Evolutionary conservation across 2,797 vertebrate species (phyloP).

Genomic region (Artibeus jamaicensis): DNA sequence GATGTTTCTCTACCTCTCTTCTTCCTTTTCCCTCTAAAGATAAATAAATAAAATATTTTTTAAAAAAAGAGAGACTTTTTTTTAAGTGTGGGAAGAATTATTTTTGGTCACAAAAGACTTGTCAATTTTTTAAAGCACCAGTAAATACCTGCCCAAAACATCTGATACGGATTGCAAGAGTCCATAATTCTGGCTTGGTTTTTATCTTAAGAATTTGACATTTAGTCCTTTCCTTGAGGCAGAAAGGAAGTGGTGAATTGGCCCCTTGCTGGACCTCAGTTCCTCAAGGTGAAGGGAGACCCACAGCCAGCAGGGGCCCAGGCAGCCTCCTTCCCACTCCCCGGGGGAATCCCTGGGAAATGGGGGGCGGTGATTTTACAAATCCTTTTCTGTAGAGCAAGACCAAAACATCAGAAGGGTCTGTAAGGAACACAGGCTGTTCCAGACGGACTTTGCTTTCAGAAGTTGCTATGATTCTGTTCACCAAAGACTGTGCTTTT

Average conservation of each 20-base stretch:
- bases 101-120: neutral
- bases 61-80: neutral
- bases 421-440: neutral
- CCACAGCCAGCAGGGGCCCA: fast-evolving
- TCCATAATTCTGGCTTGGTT: neutral
- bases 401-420: neutral
- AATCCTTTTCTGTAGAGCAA: neutral
- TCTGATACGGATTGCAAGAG: neutral
- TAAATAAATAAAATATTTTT: too few species aligned
- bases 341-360: neutral
- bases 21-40: too few species aligned
- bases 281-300: neutral
- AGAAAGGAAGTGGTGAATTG: neutral
- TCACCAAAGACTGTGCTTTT: neutral
- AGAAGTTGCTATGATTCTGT: neutral
- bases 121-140: neutral
- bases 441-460: neutral
- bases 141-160: neutral
- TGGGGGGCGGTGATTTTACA: neutral
- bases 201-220: neutral
- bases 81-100: neutral
- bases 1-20: too few species aligned
- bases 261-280: neutral
- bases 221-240: neutral
- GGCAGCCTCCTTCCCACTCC: neutral